Evolutionary conservation across 2,888 invertebrate species (phyloP).

Genomic region (Meloe dianella): DNA sequence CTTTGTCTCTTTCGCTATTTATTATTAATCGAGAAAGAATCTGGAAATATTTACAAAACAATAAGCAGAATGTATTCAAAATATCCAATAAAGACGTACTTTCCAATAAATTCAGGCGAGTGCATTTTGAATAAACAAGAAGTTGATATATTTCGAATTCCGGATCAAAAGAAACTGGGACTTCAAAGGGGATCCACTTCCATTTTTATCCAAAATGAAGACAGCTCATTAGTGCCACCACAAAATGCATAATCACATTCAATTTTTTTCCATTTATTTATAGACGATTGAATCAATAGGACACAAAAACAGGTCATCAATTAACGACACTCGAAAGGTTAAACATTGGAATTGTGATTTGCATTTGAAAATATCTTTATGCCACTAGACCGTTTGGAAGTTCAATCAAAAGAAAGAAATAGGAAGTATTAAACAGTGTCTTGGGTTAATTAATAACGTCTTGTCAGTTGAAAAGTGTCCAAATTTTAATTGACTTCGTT

Average conservation of each 20-base stretch:
- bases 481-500: not conserved
- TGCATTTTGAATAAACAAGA: not conserved
- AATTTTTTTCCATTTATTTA: not conserved
- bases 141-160: not conserved
- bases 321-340: not conserved
- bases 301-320: not conserved
- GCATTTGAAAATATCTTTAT: slow-evolving; percentile 9
- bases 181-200: not conserved
- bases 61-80: not conserved
- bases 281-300: not conserved
- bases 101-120: not conserved
- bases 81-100: not conserved
- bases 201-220: not conserved
- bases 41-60: not conserved
- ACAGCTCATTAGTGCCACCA: not conserved
- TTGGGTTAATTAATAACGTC: not conserved
- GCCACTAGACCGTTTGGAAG: too few species aligned
- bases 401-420: not conserved
- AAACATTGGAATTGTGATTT: not conserved
- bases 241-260: not conserved
- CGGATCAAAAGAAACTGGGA: not conserved
- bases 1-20: not conserved
- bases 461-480: not conserved
- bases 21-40: slow-evolving; percentile 4
- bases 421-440: not conserved